Evolutionary conservation across 2,113 vertebrate species (phyloP).

Genomic region (Calcarius ornatus): DNA sequence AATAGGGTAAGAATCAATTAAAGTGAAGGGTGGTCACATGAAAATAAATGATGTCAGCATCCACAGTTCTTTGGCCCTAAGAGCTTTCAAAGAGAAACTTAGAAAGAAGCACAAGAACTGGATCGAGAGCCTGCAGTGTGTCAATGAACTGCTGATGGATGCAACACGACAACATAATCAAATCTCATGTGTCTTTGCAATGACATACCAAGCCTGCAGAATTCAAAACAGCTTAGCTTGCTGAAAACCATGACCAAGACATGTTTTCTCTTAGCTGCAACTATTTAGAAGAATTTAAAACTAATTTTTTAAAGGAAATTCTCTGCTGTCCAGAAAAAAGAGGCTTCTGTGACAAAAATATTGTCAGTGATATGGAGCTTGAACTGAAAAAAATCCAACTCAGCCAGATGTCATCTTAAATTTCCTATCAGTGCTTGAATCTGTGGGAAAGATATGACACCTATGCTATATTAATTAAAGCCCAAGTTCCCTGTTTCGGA

Average conservation of each 20-base stretch:
- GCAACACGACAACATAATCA: constrained; percentile 59
- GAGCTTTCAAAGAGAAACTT: constrained; percentile 20
- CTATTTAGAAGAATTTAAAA: constrained; percentile 32
- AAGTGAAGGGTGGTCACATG: constrained; percentile 15
- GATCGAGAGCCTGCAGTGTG: constrained; percentile 61
- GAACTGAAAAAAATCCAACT: background rate
- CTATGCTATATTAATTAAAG: constrained; percentile 26
- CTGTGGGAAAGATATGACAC: background rate
- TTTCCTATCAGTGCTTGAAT: background rate
- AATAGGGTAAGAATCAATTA: background rate
- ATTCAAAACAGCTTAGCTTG: constrained; percentile 40
- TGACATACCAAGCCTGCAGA: constrained; percentile 51
- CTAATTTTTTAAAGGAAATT: constrained; percentile 22
- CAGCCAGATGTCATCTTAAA: background rate
- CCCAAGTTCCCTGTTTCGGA: background rate
- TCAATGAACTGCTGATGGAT: constrained; percentile 60
- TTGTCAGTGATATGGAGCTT: background rate
- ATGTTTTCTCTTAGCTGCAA: constrained; percentile 66
- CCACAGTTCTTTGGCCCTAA: constrained; percentile 13
- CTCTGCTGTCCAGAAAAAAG: constrained; percentile 35
- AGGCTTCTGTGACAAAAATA: background rate
- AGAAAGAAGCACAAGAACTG: constrained; percentile 27
- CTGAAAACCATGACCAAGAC: constrained; percentile 34
- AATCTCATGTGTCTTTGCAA: constrained; percentile 55
- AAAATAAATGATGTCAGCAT: background rate